Conservation (phyloP, 2,888 invertebrate species). For the Tipula unca region DNA sequence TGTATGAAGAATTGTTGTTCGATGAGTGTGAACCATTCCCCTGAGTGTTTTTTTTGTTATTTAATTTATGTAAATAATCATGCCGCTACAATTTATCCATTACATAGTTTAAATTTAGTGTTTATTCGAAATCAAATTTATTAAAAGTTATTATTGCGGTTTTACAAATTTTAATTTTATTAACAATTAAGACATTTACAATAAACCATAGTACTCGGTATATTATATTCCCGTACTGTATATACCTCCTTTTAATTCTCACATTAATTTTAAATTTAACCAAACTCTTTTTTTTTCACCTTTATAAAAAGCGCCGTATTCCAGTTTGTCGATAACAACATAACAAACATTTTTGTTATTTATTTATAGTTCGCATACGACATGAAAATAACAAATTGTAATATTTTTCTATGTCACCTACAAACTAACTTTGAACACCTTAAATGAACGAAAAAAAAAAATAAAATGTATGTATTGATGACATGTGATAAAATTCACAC, state of each 20-base stretch:
- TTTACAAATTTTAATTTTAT: too few species aligned
- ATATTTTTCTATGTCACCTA: background rate
- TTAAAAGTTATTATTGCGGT: too few species aligned
- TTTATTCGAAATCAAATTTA: too few species aligned
- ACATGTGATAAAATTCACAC: slow-evolving; percentile 20
- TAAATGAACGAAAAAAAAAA: background rate
- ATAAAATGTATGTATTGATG: background rate
- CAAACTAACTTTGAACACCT: background rate
- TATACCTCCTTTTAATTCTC: background rate
- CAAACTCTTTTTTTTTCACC: background rate
- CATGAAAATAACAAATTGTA: background rate
- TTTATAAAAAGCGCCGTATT: background rate
- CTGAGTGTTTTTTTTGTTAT: too few species aligned
- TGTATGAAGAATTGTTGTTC: too few species aligned
- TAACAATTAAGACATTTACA: too few species aligned
- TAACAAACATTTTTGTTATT: background rate
- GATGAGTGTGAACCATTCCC: too few species aligned
- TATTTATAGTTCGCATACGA: background rate
- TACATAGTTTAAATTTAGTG: too few species aligned
- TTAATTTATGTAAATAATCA: too few species aligned
- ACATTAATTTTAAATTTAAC: background rate
- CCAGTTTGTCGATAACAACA: background rate
- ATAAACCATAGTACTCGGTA: too few species aligned
- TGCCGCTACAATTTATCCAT: too few species aligned
- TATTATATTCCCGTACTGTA: background rate